Base-by-base conservation (phyloP, 2,888 invertebrate species). In the Pogonocherus hispidulus region DNA sequence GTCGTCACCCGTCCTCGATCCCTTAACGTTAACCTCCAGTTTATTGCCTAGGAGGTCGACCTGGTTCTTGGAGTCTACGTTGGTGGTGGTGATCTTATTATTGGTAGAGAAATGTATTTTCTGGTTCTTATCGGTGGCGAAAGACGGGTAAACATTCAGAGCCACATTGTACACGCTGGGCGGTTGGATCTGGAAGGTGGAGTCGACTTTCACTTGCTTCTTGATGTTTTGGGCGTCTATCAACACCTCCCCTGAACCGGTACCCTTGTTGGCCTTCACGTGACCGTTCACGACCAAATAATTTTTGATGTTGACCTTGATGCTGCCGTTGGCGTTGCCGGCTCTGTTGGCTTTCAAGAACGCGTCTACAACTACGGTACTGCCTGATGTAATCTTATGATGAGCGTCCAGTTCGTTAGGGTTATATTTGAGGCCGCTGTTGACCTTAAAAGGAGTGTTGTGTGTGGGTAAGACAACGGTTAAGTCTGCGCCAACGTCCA, bases 51-150 rank as follows among this genome's bases (percentile, higher is more conserved):
- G 81, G 2, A 88, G 67, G 46, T 89, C 88, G 0, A 90, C 69
- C 1, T 85, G 77, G 75, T 90, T 91, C 78, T 85, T 87, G 0
- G 93, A 90, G 20, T 91, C 90, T 0, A 92, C 46, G 1, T 87
- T 85, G 5, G 86, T 85, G 3, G 86, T 86, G 32, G 85, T 88
- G 0, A 88, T 73, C 70, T 88, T 89, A 63, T 89, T 90, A 71
- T 89, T 87, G 0, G 94, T 92, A 32, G 89, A 89, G 41, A 94
- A 76, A 66, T 89, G 88, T 2, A 94, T 76, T 76, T 91, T 92
- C 77, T 92, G 91, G 47, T 86, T 89, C 47, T 91, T 91, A 80
- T 93, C 91, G 79, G 91, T 92, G 56, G 91, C 91, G 69, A 88
- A 91, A 81, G 94, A 90, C 27, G 93, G 90, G 75, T 87, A 90